Evolutionary conservation across 2,797 vertebrate genomes (phyloP), one percentile per base, ranked within the genome.

Genomic region (Champsocephalus esox): DNA sequence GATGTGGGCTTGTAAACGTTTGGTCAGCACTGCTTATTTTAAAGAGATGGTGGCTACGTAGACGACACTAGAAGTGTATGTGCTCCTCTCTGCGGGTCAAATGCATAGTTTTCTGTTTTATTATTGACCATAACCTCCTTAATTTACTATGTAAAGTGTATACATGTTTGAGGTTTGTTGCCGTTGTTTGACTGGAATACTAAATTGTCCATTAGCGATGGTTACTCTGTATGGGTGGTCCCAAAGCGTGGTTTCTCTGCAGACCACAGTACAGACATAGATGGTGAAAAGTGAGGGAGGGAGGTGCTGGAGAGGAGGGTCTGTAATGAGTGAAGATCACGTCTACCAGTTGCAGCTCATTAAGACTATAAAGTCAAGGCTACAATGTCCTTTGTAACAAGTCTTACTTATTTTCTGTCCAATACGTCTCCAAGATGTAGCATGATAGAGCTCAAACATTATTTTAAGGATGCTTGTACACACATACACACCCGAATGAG

Each of bases 1-100:
- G 62, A 77, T 84, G 81, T 52, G 72, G 81, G 55, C 72, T 84
- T 56, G 77, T 75, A 82, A 82, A 82, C 19, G 55, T 72, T 77
- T 72, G 74, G 55, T 84, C 67, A 73, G 65, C 67, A 16, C 56
- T 55, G 62, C 41, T 51, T 66, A n/a, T 80, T 85, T 66, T 80
- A 12, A 45, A 44, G 65, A 75, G 60, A 52, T 62, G 51, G 61
- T 12, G 58, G 74, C 57, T 67, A 41, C n/a, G 32, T 5, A 49
- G 21, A 70, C 2, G 3, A 24, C 49, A 14, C 56, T 10, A 28
- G 7, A 49, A 58, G 52, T 54, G 60, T 75, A 38, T 17, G 51
- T 43, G 10, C 51, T 73, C 56, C 21, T 57, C 38, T 6, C 12
- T n/a, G 2, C 12, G 0, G 55, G 50, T 70, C 19, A 57, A 12